Percentiles rank a stretch among this genome's conserved stretches.
Conservation (phyloP, 1,140 invertebrate species). For the Periplaneta americana region DNA sequence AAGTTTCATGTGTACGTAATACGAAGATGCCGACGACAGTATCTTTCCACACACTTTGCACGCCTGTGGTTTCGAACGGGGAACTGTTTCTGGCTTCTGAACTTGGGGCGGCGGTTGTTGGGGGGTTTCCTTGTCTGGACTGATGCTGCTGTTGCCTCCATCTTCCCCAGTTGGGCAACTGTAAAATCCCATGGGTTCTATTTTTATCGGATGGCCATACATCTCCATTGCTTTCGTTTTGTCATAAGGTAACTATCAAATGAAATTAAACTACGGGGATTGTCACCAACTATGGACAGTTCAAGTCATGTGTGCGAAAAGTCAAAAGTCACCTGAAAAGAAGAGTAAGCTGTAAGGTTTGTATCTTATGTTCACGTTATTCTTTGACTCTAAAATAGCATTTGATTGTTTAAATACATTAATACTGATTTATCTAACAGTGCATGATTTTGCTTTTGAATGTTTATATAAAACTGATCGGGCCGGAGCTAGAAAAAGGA, state of each 20-base stretch:
- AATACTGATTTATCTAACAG: not conserved
- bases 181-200: not conserved
- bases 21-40: constrained; percentile 65
- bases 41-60: constrained; percentile 73
- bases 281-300: not conserved
- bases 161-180: not conserved
- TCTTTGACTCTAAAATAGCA: not conserved
- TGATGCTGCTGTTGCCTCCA: not conserved
- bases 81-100: not conserved
- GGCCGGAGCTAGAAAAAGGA: not conserved
- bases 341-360: not conserved
- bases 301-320: not conserved
- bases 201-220: not conserved
- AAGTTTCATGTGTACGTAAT: constrained; percentile 75
- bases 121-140: not conserved
- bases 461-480: not conserved
- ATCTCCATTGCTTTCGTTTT: not conserved
- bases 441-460: not conserved
- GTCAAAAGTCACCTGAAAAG: not conserved
- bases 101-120: not conserved
- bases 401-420: not conserved
- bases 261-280: not conserved
- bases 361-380: not conserved
- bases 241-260: not conserved
- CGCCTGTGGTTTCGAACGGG: constrained; percentile 44